Conservation (phyloP, 2,888 invertebrate genomes). For the Callinectes sapidus region DNA sequence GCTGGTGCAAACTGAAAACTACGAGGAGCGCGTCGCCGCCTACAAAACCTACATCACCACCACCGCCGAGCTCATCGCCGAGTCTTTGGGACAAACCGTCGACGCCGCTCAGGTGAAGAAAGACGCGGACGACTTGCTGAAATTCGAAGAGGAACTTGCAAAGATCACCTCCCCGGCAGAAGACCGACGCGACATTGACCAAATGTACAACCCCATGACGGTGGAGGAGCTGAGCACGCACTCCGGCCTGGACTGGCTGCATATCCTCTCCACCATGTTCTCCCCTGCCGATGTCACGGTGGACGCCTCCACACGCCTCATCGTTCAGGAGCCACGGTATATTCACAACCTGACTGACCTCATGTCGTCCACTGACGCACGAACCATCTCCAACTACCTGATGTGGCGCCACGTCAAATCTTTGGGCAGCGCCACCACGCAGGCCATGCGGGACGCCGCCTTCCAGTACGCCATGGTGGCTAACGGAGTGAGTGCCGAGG, state of each 20-base stretch:
- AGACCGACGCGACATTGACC: conserved; percentile 74
- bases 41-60: conserved; percentile 65
- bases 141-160: conserved; percentile 87
- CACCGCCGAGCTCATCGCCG: conserved; percentile 55
- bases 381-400: conserved; percentile 77
- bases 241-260: conserved; percentile 53
- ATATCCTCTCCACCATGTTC: conserved; percentile 55
- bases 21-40: conserved; percentile 54
- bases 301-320: conserved; percentile 48
- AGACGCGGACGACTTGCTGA: conserved; percentile 82
- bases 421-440: conserved; percentile 74
- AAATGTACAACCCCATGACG: conserved; percentile 75
- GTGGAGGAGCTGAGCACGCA: conserved; percentile 71
- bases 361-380: conserved; percentile 69
- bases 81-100: conserved; percentile 34
- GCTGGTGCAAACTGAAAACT: conserved; percentile 47
- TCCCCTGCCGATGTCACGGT: conserved; percentile 36
- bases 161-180: conserved; percentile 74
- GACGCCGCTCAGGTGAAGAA: conserved; percentile 33
- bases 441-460: conserved; percentile 73
- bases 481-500: conserved; percentile 73
- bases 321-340: conserved; percentile 62
- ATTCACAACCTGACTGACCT: conserved; percentile 42
- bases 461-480: conserved; percentile 74
- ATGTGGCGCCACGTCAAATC: conserved; percentile 76